Percentiles rank a stretch among this genome's conserved stretches.
Conservation (phyloP, 2,797 vertebrate genomes). For the Zalophus californianus region DNA sequence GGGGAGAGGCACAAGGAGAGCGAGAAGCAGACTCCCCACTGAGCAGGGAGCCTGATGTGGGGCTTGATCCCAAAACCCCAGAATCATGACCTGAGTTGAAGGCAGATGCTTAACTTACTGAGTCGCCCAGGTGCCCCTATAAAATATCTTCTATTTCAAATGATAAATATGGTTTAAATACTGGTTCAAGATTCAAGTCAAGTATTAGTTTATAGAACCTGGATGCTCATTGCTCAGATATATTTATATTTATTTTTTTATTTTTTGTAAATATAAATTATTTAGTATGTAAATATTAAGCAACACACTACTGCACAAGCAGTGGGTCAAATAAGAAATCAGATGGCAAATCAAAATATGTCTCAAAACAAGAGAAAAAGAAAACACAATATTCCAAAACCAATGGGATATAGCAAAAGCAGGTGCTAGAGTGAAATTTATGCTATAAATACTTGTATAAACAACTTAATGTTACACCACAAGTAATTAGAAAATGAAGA, state of each 20-base stretch:
- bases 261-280: neutral
- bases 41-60: too few species aligned
- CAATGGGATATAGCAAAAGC: neutral
- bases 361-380: neutral
- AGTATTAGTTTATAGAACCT: neutral
- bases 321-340: neutral
- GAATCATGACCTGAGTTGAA: too few species aligned
- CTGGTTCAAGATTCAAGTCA: neutral
- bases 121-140: too few species aligned
- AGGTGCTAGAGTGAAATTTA: neutral
- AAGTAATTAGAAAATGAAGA: neutral
- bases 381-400: neutral
- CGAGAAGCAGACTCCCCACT: neutral
- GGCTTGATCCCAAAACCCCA: too few species aligned
- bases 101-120: too few species aligned
- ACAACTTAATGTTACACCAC: neutral
- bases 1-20: neutral
- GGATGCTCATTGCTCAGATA: neutral
- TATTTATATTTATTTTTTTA: neutral
- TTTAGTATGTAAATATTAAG: neutral
- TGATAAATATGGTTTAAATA: neutral
- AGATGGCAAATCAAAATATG: neutral
- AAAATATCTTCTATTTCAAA: constrained; percentile 1
- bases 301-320: neutral
- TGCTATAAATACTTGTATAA: neutral